Conservation (phyloP, 2,888 invertebrate genomes). For the Trachelus iudaicus region DNA sequence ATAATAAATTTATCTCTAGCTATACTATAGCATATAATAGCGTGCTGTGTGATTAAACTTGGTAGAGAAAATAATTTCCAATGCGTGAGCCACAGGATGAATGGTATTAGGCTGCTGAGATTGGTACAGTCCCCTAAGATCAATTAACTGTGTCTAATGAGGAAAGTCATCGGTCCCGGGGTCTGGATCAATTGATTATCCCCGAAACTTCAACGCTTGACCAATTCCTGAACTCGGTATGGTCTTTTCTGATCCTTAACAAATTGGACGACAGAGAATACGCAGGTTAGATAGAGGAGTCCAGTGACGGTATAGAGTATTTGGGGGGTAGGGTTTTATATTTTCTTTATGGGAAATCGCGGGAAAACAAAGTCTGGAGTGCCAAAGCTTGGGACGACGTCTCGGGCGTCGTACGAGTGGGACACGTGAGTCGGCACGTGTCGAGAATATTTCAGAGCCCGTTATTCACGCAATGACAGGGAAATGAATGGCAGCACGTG, state of each 20-base stretch:
- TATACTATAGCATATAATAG: neutral
- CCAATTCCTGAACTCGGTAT: neutral
- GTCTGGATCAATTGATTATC: neutral
- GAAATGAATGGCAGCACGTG: slow-evolving; percentile 61
- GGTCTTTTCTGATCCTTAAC: neutral
- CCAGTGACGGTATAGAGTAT: neutral
- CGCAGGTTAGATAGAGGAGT: neutral
- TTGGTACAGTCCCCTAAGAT: neutral
- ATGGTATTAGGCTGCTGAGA: neutral
- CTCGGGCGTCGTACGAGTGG: slow-evolving; percentile 16
- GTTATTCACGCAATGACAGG: slow-evolving; percentile 65
- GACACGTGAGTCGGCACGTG: slow-evolving; percentile 38
- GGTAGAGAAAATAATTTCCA: neutral
- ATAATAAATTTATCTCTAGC: neutral
- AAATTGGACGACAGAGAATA: neutral
- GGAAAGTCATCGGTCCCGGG: neutral
- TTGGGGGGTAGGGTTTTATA: neutral
- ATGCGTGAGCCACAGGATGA: neutral
- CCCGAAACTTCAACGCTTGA: neutral
- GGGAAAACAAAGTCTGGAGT: neutral
- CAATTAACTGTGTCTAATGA: neutral
- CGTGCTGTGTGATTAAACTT: neutral
- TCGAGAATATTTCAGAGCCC: slow-evolving; percentile 55
- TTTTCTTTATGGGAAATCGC: neutral
- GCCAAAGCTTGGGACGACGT: neutral